Evolutionary conservation across 2,797 vertebrate genomes (phyloP), one percentile per base, ranked within the genome.

Genomic region (Prionace glauca): DNA sequence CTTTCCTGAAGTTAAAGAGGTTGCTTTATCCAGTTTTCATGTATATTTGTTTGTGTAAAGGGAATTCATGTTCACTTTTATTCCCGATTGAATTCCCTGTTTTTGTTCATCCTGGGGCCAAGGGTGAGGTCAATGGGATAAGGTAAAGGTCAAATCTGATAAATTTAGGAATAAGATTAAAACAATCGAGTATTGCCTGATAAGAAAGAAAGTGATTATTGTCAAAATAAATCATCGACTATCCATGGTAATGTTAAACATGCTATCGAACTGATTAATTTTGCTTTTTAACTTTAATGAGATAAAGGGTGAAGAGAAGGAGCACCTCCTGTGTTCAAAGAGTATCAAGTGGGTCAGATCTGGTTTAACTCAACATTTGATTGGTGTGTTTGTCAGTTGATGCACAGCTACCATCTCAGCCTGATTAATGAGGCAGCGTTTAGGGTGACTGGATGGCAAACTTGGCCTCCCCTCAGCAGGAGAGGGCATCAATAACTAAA

Each of bases 201-300:
- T 97, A 96, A 96, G 96, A 95, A 95, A 81, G 67, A 60, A 71
- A 65, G 71, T 96, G 77, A 97, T 97, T 96, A 96, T 96, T 95
- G 93, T 95, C 93, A 95, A 77, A 95, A 95, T 72, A 26, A 77
- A 95, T 96, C 96, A 96, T 97, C 97, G 96, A 95, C 96, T 96
- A 96, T 95, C 56, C 96, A 97, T 96, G 96, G 96, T 96, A 95
- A 96, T 96, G 96, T 97, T 97, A 97, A 97, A 97, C 95, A 96
- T 96, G 96, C 96, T 97, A 97, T 97, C 98, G 98, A 98, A 98
- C 98, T 97, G 97, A 98, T 98, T 98, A 98, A 98, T 98, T 98
- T 98, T 97, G 97, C 97, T 98, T 98, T 98, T 98, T 98, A 98
- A 98, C 98, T 98, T 98, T 99, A 99, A 99, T 98, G 97, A 98